Evolutionary conservation across 2,888 invertebrate genomes (phyloP), one percentile per base, ranked within the genome.

Genomic region (Diaperis boleti): DNA sequence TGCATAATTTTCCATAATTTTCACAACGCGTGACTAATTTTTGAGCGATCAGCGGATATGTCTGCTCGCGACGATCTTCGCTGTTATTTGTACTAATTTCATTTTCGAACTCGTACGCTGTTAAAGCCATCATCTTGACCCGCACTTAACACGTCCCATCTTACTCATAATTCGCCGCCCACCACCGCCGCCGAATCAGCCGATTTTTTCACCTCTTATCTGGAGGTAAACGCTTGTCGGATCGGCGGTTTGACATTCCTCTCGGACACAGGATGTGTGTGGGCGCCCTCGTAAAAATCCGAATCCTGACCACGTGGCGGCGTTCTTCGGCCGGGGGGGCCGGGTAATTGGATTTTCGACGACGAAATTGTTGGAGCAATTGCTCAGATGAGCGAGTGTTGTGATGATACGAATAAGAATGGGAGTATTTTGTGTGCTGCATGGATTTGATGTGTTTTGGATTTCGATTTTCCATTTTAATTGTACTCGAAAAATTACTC

Each of bases 251-350:
- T 11, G 20, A 50, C 42, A 35, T 57, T 50, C 49, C 66, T 62
- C 67, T n/a, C n/a, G n/a, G n/a, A 69, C 69, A 73, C 76, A 76
- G 76, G 76, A 76, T 76, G 74, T 71, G 71, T 71, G 76, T 76
- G 70, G 76, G 76, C 68, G 75, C 70, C 72, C 72, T 72, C 71
- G 69, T 72, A 75, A 75, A 76, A 75, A 74, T 75, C 71, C n/a
- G 69, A 68, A 69, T 72, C 71, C 67, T 47, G 45, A 55, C 71
- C 71, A 71, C 70, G 69, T 72, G 69, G n/a, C n/a, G n/a, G n/a
- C n/a, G n/a, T n/a, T n/a, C n/a, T n/a, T n/a, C n/a, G n/a, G n/a
- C n/a, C n/a, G n/a, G n/a, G n/a, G n/a, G n/a, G n/a, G n/a, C n/a
- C n/a, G n/a, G n/a, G n/a, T n/a, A n/a, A n/a, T n/a, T n/a, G n/a